Evolutionary conservation across 2,113 vertebrate species (phyloP), one percentile per base, ranked within the genome.

Genomic region (Antennarius striatus): DNA sequence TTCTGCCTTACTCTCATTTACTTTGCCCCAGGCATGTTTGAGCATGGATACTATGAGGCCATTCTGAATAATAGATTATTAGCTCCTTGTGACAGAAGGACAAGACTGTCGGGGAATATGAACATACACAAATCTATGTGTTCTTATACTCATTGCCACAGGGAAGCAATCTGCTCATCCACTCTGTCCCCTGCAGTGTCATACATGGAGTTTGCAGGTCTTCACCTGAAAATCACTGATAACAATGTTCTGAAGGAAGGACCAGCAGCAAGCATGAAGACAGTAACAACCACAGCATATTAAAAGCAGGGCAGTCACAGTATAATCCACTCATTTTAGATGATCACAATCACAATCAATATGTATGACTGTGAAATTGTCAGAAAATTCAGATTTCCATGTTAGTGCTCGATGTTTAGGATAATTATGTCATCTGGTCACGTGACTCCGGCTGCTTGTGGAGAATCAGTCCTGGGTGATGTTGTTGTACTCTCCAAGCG

Each of bases 21-120:
- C 68, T 74, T 46, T 43, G 72, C 86, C 74, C 56, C 3, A 29
- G 63, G 82, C 73, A 0, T 28, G 10, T 62, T n/a, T 57, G 71
- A 74, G 69, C 77, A 78, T 81, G 72, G 72, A 75, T 68, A 77
- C 68, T 79, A 68, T 29, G 53, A 85, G 83, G 83, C 83, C 66
- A 51, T 62, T 50, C 71, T 89, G 76, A 91, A 90, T 89, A 84
- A 90, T 90, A 79, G 70, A 91, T 89, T 57, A 39, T 42, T 58
- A 42, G 71, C 57, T 72, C 55, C 54, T 39, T 46, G 56, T 61
- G 62, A 90, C 88, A 87, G 85, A 88, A 83, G 85, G 88, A 86
- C 69, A 56, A 55, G 73, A 79, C 87, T 83, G 85, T 80, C 42
- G 86, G 90, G 84, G 78, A 70, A 78, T 54, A 65, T 59, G 56